phyloP scores from a whole-genome alignment of 2,888 invertebrate genomes.

The Lypha dubia region DNA sequence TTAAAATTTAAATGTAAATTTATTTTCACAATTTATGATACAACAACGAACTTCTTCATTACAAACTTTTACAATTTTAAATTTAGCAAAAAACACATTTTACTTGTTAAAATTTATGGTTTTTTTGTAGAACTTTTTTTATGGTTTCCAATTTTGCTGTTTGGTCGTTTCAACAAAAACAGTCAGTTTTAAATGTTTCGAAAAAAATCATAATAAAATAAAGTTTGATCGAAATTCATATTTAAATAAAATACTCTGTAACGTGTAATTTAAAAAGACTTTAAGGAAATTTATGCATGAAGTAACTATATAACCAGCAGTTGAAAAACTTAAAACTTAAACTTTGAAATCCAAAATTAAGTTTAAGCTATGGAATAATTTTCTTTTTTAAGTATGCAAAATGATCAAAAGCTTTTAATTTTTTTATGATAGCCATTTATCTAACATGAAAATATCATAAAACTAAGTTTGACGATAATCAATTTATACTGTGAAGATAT shows the following conservation, averaged over 20 bases:
- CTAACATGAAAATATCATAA: no score
- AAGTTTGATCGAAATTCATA: not conserved
- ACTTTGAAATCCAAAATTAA: no score
- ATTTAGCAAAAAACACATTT: not conserved
- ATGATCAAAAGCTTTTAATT: no score
- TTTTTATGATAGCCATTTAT: no score
- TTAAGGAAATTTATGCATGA: no score
- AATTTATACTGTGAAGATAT: no score
- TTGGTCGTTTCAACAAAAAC: not conserved
- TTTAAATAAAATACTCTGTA: not conserved
- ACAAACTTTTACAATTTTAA: not conserved
- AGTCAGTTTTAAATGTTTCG: not conserved
- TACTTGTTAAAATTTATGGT: not conserved
- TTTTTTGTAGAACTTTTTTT: not conserved
- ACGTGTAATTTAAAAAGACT: no score
- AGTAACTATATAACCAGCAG: no score
- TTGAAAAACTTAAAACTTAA: no score
- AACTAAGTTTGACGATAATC: no score
- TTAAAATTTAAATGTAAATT: not conserved
- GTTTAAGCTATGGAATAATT: no score
- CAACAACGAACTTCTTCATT: not conserved
- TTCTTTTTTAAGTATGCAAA: no score
- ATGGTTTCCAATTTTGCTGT: not conserved
- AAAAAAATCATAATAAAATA: not conserved
- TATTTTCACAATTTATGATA: not conserved